phyloP scores from a whole-genome alignment of 2,888 invertebrate genomes.

The Ormia ochracea region DNA sequence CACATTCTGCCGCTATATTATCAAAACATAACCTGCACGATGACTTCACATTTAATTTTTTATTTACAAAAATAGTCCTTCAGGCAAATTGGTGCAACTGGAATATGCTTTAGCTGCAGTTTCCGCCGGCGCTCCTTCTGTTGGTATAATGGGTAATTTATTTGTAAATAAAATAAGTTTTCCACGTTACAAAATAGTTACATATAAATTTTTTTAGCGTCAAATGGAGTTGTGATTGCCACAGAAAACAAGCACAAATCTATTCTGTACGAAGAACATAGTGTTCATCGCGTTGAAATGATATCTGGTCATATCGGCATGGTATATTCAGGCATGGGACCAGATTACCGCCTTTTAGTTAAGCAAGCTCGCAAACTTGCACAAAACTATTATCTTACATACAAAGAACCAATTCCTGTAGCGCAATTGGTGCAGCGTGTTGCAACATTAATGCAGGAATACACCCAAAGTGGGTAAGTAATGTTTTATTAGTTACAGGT shows the following conservation, averaged over 20 bases:
- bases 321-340: conserved; percentile 98
- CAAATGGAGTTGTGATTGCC: conserved; percentile 98
- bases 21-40: conserved; percentile 65
- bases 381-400: conserved; percentile 93
- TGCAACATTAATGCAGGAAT: conserved; percentile 99
- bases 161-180: background rate
- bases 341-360: conserved; percentile 92
- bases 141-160: conserved; percentile 98
- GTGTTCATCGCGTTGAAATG: conserved; percentile 97
- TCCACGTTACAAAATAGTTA: background rate
- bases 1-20: conserved; percentile 34
- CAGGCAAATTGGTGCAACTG: conserved; percentile 99
- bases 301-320: conserved; percentile 97
- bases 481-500: no score
- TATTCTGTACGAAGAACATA: conserved; percentile 96
- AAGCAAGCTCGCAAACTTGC: conserved; percentile 96
- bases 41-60: conserved; percentile 72
- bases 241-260: conserved; percentile 99
- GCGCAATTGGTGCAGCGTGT: conserved; percentile 96
- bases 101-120: conserved; percentile 99
- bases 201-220: conserved; percentile 80
- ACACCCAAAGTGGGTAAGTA: conserved; percentile 92
- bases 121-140: conserved; percentile 98
- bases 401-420: conserved; percentile 97
- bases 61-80: conserved; percentile 83